These are phyloP conservation scores for Protodeltote pygarga DNA, from an alignment of 2,888 invertebrate species.

Conservation along the genomic window DNA sequence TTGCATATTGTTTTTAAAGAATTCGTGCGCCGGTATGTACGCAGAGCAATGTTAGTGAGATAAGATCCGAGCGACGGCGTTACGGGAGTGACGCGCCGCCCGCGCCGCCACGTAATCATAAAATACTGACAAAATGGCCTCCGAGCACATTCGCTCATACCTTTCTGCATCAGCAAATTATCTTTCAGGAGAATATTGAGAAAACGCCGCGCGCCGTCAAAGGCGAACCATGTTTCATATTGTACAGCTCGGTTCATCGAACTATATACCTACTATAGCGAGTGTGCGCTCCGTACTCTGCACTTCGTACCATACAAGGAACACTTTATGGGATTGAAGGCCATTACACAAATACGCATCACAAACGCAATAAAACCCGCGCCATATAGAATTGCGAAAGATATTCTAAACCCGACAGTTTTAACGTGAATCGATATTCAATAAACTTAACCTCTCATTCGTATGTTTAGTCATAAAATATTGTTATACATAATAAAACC, in stretches of 20 bases:
- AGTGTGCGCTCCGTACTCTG: too few species aligned
- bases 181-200: conserved; percentile 15
- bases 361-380: neutral
- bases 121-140: conserved; percentile 16
- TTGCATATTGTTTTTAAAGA: too few species aligned
- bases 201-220: neutral
- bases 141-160: conserved; percentile 17
- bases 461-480: conserved; percentile 18
- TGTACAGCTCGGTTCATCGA: too few species aligned
- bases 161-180: conserved; percentile 33
- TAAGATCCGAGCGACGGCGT: too few species aligned
- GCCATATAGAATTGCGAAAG: neutral
- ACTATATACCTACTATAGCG: too few species aligned
- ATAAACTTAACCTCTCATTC: conserved; percentile 4
- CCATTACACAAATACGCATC: neutral
- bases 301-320: too few species aligned
- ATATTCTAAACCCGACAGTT: neutral
- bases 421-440: conserved; percentile 16
- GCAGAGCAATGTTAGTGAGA: neutral
- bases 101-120: conserved; percentile 13
- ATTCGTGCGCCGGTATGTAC: neutral
- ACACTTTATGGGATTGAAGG: too few species aligned
- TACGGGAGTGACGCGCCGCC: neutral
- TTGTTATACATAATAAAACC: conserved; percentile 17
- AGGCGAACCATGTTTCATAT: too few species aligned